A percentile compares a stretch with the other conserved stretches of the same genome.
Conservation (phyloP, 2,113 vertebrate species). For the Poeciliopsis occidentalis region DNA sequence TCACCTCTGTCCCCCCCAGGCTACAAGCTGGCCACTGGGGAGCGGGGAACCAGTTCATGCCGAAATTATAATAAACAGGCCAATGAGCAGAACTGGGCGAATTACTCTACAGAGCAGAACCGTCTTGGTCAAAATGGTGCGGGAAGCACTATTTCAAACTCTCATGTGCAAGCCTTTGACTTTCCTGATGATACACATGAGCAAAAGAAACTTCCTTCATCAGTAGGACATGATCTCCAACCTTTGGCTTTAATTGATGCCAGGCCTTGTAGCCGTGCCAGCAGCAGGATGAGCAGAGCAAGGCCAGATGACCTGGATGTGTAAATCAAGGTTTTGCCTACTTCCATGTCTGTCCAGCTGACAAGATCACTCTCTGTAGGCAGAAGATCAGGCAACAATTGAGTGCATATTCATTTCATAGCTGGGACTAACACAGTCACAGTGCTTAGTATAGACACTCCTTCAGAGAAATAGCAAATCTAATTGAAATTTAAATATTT, state of each 20-base stretch:
- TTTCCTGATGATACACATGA: too few species aligned
- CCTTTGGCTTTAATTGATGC: too few species aligned
- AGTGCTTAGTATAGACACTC: slow-evolving; percentile 66
- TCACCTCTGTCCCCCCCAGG: slow-evolving; percentile 97
- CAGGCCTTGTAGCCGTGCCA: too few species aligned
- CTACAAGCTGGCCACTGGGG: slow-evolving; percentile 96
- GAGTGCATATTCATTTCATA: slow-evolving; percentile 30
- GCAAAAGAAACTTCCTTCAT: too few species aligned
- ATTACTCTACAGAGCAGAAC: slow-evolving; percentile 96
- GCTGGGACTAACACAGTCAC: slow-evolving; percentile 53
- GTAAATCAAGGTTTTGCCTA: background rate
- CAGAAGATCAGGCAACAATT: slow-evolving; percentile 50
- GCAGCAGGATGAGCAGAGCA: too few species aligned
- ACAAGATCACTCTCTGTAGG: slow-evolving; percentile 9
- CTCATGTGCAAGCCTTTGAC: too few species aligned
- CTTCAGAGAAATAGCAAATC: slow-evolving; percentile 66
- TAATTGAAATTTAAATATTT: slow-evolving; percentile 40
- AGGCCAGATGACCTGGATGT: too few species aligned
- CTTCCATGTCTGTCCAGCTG: slow-evolving; percentile 14
- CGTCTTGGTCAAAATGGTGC: slow-evolving; percentile 91
- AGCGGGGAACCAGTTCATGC: slow-evolving; percentile 93
- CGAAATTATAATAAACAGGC: slow-evolving; percentile 98
- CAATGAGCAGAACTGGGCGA: slow-evolving; percentile 98
- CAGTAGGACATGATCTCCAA: too few species aligned
- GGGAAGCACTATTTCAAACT: slow-evolving; percentile 97